Evolutionary conservation across 2,797 vertebrate species (phyloP).

Genomic region (Melanotaenia boesemani): DNA sequence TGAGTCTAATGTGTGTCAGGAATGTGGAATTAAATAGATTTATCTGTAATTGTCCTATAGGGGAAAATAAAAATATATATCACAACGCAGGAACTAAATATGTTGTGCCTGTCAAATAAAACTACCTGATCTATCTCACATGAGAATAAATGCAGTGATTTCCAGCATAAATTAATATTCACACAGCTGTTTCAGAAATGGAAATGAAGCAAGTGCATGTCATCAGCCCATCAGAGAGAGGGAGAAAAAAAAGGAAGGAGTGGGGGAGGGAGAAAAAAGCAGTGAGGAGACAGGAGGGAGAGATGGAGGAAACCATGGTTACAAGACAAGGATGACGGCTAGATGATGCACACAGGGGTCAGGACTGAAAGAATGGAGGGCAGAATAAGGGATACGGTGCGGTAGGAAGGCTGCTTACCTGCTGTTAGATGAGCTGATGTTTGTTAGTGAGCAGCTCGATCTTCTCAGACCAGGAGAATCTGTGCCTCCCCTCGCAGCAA

Average conservation of each 20-base stretch:
- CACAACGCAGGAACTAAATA: neutral
- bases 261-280: slow-evolving; percentile 64
- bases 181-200: slow-evolving; percentile 38
- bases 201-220: slow-evolving; percentile 60
- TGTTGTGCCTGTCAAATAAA: neutral
- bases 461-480: slow-evolving; percentile 64
- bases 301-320: slow-evolving; percentile 74
- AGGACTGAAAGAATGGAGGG: neutral
- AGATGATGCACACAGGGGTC: slow-evolving; percentile 39
- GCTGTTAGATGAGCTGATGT: slow-evolving; percentile 53
- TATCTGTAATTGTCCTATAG: neutral
- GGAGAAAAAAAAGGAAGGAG: slow-evolving; percentile 23
- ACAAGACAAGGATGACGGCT: slow-evolving; percentile 58
- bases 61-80: neutral
- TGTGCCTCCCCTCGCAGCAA: slow-evolving; percentile 59
- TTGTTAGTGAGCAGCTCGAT: slow-evolving; percentile 37
- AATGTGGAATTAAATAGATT: slow-evolving; percentile 3
- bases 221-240: slow-evolving; percentile 62
- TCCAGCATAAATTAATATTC: slow-evolving; percentile 34
- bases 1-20: neutral
- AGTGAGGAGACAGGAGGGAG: slow-evolving; percentile 37
- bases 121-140: neutral
- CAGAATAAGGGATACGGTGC: neutral
- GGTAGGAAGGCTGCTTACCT: slow-evolving; percentile 73
- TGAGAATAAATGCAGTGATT: slow-evolving; percentile 13